Conservation (phyloP, 2,888 invertebrate species). For the Leptodirus hochenwartii region DNA sequence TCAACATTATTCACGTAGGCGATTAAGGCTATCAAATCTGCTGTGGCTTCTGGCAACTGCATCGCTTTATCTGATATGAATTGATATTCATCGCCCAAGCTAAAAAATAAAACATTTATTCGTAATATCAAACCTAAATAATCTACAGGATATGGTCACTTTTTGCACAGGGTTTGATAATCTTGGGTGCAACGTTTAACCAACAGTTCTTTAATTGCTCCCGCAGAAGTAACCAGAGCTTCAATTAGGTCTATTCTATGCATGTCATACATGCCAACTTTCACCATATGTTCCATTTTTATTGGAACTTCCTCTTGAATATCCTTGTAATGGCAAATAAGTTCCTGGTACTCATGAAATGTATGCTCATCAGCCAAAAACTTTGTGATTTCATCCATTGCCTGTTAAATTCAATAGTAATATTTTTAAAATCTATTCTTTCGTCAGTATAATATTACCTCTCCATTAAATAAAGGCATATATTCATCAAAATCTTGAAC, state of each 20-base stretch:
- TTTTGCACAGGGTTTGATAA: slow-evolving; percentile 60
- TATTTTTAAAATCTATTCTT: slow-evolving; percentile 1
- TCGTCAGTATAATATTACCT: slow-evolving; percentile 22
- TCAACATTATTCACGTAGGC: slow-evolving; percentile 60
- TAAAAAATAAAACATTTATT: slow-evolving; percentile 21
- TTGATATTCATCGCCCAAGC: slow-evolving; percentile 72
- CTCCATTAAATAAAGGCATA: slow-evolving; percentile 54
- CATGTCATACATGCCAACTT: slow-evolving; percentile 72
- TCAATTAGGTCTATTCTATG: slow-evolving; percentile 62
- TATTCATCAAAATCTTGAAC: slow-evolving; percentile 69
- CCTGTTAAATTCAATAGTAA: slow-evolving; percentile 23
- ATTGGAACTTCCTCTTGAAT: slow-evolving; percentile 41
- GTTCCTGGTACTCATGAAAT: slow-evolving; percentile 43
- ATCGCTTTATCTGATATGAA: slow-evolving; percentile 59
- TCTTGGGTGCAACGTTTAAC: slow-evolving; percentile 58
- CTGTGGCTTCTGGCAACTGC: slow-evolving; percentile 65
- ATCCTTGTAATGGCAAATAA: slow-evolving; percentile 42
- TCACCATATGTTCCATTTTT: slow-evolving; percentile 42
- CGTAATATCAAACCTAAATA: not conserved
- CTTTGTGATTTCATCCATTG: slow-evolving; percentile 38
- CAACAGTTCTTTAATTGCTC: slow-evolving; percentile 47
- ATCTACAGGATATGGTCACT: slow-evolving; percentile 31
- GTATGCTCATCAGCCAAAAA: slow-evolving; percentile 48
- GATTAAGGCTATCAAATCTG: slow-evolving; percentile 67
- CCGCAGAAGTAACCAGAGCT: slow-evolving; percentile 48